Percentiles rank a stretch among this genome's conserved stretches.
Evolutionary conservation across 2,113 vertebrate genomes (phyloP).

Genomic region (Montifringilla adamsi): DNA sequence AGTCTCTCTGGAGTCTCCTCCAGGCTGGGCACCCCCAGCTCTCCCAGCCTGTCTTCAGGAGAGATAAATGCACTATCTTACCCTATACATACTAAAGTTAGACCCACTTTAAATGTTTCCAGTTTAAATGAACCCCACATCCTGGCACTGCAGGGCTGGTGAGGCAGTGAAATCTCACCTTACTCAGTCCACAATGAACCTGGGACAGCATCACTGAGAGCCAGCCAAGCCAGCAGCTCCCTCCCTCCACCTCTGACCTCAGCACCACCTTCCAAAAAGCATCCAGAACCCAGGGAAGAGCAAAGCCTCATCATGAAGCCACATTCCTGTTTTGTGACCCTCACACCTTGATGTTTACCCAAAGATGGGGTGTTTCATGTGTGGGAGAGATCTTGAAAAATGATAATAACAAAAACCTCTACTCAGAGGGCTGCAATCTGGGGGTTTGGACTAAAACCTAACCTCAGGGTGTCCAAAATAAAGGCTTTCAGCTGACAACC

Average conservation of each 20-base stretch:
- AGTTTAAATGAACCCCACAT: background rate
- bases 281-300: accelerated
- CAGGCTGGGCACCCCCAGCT: background rate
- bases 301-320: background rate
- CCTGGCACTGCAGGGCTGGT: background rate
- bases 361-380: background rate
- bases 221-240: background rate
- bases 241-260: background rate
- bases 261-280: background rate
- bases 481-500: background rate
- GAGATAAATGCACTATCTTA: background rate
- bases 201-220: background rate
- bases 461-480: slow-evolving; percentile 13
- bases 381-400: background rate
- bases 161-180: background rate
- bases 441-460: background rate
- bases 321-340: background rate
- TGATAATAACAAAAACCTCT: background rate
- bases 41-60: background rate
- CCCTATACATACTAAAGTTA: background rate
- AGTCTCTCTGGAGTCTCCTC: background rate
- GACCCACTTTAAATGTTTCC: background rate
- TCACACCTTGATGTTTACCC: background rate
- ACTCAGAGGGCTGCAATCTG: background rate
- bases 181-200: accelerated